Percentiles rank a stretch among this genome's conserved stretches.
These are phyloP conservation scores for Gymnocheta viridis DNA, from an alignment of 2,888 invertebrate species.

Conservation along the genomic window DNA sequence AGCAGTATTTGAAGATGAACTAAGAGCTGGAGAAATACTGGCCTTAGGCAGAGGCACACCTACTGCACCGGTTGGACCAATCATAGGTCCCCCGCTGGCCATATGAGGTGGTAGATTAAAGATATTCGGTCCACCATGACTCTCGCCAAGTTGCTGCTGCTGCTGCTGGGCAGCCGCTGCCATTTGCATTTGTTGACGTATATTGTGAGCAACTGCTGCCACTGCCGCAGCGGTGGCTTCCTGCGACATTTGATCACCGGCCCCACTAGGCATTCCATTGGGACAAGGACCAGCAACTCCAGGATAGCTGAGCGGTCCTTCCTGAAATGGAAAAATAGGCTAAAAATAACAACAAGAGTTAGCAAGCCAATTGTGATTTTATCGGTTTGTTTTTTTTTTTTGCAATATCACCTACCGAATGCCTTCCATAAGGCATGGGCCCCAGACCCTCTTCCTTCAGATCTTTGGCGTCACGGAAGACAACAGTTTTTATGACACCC, in stretches of 20 bases:
- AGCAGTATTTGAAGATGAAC: conserved; percentile 80
- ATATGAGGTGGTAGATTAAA: conserved; percentile 80
- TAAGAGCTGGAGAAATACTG: conserved; percentile 81
- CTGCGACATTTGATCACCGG: conserved; percentile 83
- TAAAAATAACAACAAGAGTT: conserved; percentile 73
- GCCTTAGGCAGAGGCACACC: conserved; percentile 78
- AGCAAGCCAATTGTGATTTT: conserved; percentile 69
- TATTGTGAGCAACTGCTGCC: conserved; percentile 92
- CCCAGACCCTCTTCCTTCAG: conserved; percentile 86
- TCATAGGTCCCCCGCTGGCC: conserved; percentile 59
- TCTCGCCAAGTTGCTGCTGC: conserved; percentile 76
- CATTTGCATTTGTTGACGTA: conserved; percentile 90
- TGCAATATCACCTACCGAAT: conserved; percentile 84
- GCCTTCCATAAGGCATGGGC: conserved; percentile 84
- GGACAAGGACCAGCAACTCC: conserved; percentile 83
- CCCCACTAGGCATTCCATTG: conserved; percentile 83
- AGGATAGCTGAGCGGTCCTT: conserved; percentile 84
- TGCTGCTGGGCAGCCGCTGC: conserved; percentile 85
- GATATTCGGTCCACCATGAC: conserved; percentile 82
- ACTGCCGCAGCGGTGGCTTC: conserved; percentile 92
- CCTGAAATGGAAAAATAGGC: conserved; percentile 85
- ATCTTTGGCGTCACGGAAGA: conserved; percentile 93
- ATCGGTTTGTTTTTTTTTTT: conserved; percentile 72
- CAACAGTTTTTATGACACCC: conserved; percentile 95
- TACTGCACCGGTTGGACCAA: conserved; percentile 71